Conservation (phyloP, 2,888 invertebrate genomes). For the Microplitis manilae region DNA sequence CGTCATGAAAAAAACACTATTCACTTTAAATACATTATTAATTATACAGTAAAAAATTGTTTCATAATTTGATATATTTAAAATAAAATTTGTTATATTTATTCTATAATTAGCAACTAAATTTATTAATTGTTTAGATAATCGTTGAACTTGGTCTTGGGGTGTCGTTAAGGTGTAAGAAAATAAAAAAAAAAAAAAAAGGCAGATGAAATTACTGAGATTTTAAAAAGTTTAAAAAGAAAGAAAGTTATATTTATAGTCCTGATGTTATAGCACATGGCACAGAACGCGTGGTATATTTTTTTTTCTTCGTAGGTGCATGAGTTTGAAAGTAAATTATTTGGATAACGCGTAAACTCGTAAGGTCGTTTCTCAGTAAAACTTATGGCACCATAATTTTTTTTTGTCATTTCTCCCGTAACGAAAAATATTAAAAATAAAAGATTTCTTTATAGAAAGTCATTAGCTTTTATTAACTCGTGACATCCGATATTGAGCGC, state of each 20-base stretch:
- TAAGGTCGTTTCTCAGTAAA: constrained; percentile 33
- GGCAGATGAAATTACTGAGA: not conserved
- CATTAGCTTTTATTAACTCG: not conserved
- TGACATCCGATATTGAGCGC: not conserved
- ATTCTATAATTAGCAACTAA: not conserved
- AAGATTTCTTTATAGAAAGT: not conserved
- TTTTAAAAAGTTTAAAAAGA: constrained; percentile 39
- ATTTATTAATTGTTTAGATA: constrained; percentile 1
- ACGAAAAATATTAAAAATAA: not conserved
- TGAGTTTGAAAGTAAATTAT: constrained; percentile 57
- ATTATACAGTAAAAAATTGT: too few relatives aligned
- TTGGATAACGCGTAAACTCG: constrained; percentile 54
- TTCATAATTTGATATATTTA: too few relatives aligned
- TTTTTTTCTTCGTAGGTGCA: constrained; percentile 23
- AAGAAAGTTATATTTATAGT: constrained; percentile 34
- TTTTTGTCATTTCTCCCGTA: not conserved
- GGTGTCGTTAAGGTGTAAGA: not conserved
- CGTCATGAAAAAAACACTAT: too few relatives aligned
- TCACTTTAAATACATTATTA: too few relatives aligned
- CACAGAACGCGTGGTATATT: constrained; percentile 57
- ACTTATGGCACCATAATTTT: constrained; percentile 8
- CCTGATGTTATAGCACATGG: constrained; percentile 53
- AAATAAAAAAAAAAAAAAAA: not conserved
- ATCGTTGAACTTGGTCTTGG: not conserved
- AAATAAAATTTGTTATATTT: too few relatives aligned